Evolutionary conservation across 2,888 invertebrate species (phyloP).

Genomic region (Drosophila anomelani): DNA sequence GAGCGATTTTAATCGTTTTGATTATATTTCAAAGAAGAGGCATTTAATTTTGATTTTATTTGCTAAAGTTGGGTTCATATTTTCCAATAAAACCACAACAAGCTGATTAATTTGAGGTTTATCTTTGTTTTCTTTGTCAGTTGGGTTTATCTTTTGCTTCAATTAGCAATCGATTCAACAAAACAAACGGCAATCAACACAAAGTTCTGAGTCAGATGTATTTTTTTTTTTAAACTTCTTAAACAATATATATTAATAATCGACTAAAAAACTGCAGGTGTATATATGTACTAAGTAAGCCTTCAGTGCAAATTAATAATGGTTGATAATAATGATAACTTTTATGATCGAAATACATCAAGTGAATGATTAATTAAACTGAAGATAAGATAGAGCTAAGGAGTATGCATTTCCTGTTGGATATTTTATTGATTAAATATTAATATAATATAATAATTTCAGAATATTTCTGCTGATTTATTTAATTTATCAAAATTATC

Average conservation of each 20-base stretch:
- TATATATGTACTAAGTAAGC: neutral
- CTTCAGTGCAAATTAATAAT: neutral
- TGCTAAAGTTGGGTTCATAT: neutral
- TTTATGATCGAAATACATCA: neutral
- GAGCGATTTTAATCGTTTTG: neutral
- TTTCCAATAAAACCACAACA: neutral
- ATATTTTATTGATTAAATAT: neutral
- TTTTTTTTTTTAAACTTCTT: neutral
- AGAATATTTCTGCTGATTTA: too few relatives aligned
- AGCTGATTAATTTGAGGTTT: conserved; percentile 3
- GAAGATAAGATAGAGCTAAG: neutral
- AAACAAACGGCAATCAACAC: neutral
- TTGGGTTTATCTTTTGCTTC: neutral
- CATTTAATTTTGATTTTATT: conserved; percentile 9
- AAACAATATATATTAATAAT: neutral
- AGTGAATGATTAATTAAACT: neutral
- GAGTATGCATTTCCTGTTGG: neutral
- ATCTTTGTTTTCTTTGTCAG: neutral
- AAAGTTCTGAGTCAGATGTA: neutral
- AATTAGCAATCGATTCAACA: neutral
- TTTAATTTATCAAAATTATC: neutral
- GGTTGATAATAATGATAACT: conserved; percentile 1
- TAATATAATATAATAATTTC: too few relatives aligned
- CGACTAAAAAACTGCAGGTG: too few relatives aligned
- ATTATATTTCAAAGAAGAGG: neutral